Conservation (phyloP, 2,797 vertebrate species). For the Acanthis flammea region DNA sequence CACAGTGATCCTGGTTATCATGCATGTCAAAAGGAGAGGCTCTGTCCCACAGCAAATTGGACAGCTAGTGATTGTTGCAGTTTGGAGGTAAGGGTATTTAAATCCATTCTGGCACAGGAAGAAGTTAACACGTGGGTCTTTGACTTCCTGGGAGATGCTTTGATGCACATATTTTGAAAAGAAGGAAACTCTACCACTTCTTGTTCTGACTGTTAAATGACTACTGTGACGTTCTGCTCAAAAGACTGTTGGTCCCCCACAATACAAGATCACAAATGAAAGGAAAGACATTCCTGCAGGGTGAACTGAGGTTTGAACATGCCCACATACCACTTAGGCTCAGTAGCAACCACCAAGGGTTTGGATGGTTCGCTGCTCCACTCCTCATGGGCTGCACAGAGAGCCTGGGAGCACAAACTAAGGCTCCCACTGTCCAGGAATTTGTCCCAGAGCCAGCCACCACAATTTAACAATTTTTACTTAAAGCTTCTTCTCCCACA, state of each 20-base stretch:
- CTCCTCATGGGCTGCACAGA: not conserved
- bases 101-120: not conserved
- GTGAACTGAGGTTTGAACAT: not conserved
- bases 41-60: not conserved
- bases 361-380: not conserved
- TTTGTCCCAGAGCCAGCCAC: not conserved
- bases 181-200: not conserved
- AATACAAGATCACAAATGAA: not conserved
- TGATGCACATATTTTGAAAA: not conserved
- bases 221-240: not conserved
- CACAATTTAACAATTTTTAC: not conserved
- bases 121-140: not conserved
- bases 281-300: not conserved
- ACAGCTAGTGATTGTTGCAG: not conserved
- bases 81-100: not conserved
- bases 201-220: not conserved
- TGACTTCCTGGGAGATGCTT: not conserved
- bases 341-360: not conserved
- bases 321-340: fast-evolving
- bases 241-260: not conserved
- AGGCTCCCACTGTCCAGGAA: not conserved
- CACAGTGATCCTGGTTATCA: not conserved
- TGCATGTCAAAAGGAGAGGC: not conserved
- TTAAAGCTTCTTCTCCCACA: not conserved
- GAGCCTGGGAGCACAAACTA: not conserved